Evolutionary conservation across 2,797 vertebrate genomes (phyloP).

Genomic region (Florisuga fusca): DNA sequence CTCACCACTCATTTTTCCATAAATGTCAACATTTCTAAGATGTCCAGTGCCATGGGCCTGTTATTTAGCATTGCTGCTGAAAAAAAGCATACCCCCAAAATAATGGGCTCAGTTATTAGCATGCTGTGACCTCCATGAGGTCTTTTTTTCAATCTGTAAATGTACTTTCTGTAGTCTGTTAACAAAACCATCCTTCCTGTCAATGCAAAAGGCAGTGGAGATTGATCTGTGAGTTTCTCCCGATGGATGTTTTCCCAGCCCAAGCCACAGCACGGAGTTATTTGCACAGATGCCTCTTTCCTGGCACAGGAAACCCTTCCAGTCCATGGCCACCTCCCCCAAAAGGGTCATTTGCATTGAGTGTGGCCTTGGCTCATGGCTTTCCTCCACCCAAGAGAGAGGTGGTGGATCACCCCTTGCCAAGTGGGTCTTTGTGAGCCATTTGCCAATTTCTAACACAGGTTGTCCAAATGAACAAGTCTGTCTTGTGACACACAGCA

Average conservation of each 20-base stretch:
- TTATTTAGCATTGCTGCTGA: constrained; percentile 19
- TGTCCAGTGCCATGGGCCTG: background rate
- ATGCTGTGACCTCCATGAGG: background rate
- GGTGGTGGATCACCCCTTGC: rapidly evolving
- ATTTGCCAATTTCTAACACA: background rate
- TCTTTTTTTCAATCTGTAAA: background rate
- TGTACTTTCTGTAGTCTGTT: background rate
- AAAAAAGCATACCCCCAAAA: background rate
- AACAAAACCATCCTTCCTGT: background rate
- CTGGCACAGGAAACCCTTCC: background rate
- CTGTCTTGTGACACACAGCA: background rate
- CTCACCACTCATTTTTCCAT: background rate
- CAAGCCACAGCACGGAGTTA: rapidly evolving
- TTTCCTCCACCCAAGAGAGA: background rate
- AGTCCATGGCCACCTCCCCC: background rate
- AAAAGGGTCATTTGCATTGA: rapidly evolving
- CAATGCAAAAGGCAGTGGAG: background rate
- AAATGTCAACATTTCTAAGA: background rate
- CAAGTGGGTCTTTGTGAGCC: background rate
- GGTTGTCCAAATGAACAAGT: background rate
- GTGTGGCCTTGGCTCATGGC: background rate
- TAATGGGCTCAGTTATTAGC: background rate
- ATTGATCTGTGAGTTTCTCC: background rate
- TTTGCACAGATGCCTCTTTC: background rate
- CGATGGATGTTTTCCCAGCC: background rate